Evolutionary conservation across 2,888 invertebrate species (phyloP), one percentile per base, ranked within the genome.

Genomic region (Notocelia uddmanniana): DNA sequence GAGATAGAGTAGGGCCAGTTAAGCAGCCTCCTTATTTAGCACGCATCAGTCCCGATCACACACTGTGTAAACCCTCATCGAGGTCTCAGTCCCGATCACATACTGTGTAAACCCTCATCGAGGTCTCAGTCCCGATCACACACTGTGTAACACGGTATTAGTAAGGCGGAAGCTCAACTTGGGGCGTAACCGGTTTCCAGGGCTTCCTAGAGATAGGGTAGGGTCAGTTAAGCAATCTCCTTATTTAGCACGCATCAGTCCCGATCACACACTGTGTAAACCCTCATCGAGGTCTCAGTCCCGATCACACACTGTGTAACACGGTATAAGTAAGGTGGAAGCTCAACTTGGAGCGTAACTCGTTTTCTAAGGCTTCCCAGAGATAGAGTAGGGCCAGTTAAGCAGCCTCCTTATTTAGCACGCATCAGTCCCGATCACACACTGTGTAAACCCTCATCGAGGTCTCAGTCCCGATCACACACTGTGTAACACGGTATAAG

Each of bases 401-500:
- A 23, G 41, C 59, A 10, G 3, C 59, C 59, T 59, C 37, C 21
- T 41, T 21, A 59, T 21, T 41, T 59, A 59, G 59, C 21, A 59
- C 59, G 59, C 21, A 59, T 59, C 37, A 37, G 37, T 37, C 13
- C 37, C 37, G 37, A 37, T 13, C 37, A 37, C 37, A 59, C 59
- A 37, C 37, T 37, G 37, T 13, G 37, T 37, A 37, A 37, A 37
- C 37, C 37, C 37, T 37, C 2, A 37, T 3, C 37, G 37, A 37
- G 37, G 37, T 37, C 11, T 37, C 37, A 37, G 37, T 37, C 37
- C 37, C 13, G 37, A 37, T 37, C 37, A n/a, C 37, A 37, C 45
- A 45, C 45, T n/a, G 45, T 45, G 26, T 60, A 60, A 60, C 60
- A 10, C 60, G 60, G 60, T 60, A 45, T 60, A 60, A 60, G 45